Conservation (phyloP, 2,888 invertebrate genomes). For the Caenorhabditis plicata region DNA sequence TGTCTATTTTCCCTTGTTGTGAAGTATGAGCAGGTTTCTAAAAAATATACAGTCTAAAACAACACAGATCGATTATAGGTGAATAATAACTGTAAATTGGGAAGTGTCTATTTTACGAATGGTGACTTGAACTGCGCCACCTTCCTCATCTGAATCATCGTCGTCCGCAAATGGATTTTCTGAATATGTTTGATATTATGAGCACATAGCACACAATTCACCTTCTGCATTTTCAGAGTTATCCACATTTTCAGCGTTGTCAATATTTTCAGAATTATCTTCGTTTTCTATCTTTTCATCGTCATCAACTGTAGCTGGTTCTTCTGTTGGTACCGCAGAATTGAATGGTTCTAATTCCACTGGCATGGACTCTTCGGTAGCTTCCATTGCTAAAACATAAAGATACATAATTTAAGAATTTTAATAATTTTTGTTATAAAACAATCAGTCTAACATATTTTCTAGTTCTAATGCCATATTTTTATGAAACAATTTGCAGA, state of each 20-base stretch:
- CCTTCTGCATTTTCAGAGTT: conserved; percentile 2
- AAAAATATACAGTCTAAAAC: conserved; percentile 3
- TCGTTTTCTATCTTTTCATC: conserved; percentile 3
- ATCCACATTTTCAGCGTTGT: conserved; percentile 6
- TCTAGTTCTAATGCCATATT: no score
- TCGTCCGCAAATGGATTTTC: conserved; percentile 47
- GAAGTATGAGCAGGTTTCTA: conserved; percentile 20
- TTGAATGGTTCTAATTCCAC: no score
- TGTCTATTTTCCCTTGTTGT: conserved; percentile 35
- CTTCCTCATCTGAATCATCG: conserved; percentile 59
- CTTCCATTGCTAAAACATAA: no score
- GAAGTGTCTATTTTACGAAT: conserved; percentile 60
- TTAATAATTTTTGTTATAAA: no score
- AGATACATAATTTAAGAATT: no score
- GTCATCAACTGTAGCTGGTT: conserved; percentile 4
- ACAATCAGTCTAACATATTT: no score
- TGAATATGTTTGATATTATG: no score
- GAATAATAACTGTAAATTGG: background rate
- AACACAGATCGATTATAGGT: background rate
- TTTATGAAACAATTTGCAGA: no score
- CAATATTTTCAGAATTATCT: background rate
- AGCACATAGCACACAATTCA: no score
- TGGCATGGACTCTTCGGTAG: no score
- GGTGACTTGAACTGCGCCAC: conserved; percentile 65
- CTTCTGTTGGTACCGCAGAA: background rate